Evolutionary conservation across 2,888 invertebrate genomes (phyloP).

Genomic region (Ypsolopha scabrella): DNA sequence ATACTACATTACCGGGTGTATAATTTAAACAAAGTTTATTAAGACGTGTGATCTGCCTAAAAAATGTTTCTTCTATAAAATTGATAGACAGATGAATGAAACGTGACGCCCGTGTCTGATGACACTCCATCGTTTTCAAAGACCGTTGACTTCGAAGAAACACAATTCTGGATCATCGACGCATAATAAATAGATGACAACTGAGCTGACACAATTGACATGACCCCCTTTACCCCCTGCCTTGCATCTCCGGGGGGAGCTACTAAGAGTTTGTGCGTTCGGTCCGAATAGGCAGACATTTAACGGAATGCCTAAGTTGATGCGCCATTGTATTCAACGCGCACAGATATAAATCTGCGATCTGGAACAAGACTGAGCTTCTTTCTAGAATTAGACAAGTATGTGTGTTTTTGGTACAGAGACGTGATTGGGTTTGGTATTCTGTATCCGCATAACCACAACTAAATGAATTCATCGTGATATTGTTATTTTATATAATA

Average conservation of each 20-base stretch:
- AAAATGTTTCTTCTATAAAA: not conserved
- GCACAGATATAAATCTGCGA: slow-evolving; percentile 28
- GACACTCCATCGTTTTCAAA: slow-evolving; percentile 28
- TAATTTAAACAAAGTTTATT: not conserved
- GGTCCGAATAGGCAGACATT: slow-evolving; percentile 34
- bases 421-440: not conserved
- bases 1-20: too few species aligned
- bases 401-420: not conserved
- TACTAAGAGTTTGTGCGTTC: slow-evolving; percentile 13
- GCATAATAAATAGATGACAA: slow-evolving; percentile 12
- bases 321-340: slow-evolving; percentile 37
- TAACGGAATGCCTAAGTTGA: slow-evolving; percentile 30
- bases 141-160: slow-evolving; percentile 35
- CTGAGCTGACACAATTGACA: too few species aligned
- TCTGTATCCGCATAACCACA: not conserved
- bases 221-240: too few species aligned
- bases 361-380: not conserved
- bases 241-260: too few species aligned
- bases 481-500: not conserved
- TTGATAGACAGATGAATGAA: slow-evolving; percentile 7
- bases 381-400: not conserved
- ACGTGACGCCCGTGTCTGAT: slow-evolving; percentile 22
- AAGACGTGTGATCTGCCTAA: not conserved
- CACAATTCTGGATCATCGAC: slow-evolving; percentile 30
- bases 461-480: too few species aligned